A percentile compares a stretch with the other conserved stretches of the same genome.
phyloP scores from a whole-genome alignment of 30 jellyfish, hydroid and myxozoan species.

The Pseudorhiza aurosa region DNA sequence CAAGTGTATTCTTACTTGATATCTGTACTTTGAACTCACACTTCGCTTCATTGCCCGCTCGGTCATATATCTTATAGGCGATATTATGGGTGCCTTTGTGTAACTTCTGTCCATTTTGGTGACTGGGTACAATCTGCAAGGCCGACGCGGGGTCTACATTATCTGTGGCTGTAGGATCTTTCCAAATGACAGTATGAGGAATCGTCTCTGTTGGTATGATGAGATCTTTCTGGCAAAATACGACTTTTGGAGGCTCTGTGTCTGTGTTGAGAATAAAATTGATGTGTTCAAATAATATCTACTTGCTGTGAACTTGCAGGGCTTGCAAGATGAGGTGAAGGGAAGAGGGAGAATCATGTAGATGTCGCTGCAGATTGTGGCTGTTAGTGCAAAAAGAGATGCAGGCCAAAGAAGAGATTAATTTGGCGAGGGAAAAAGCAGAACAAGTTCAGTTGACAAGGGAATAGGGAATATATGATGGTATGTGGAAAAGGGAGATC shows the following conservation, averaged over 20 bases:
- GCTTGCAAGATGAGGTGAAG: too few relatives aligned
- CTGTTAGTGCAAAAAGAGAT: too few relatives aligned
- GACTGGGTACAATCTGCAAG: constrained; percentile 39
- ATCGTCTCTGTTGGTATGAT: constrained; percentile 47
- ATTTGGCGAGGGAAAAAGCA: too few relatives aligned
- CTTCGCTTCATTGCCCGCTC: constrained; percentile 65
- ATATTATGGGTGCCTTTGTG: constrained; percentile 66
- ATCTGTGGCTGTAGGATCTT: constrained; percentile 78
- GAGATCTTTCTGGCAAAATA: constrained; percentile 73
- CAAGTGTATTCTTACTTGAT: constrained; percentile 88
- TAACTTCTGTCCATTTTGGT: constrained; percentile 72
- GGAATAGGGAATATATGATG: too few relatives aligned
- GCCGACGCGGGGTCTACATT: constrained; percentile 74
- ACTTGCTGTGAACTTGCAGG: too few relatives aligned
- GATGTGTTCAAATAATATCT: too few relatives aligned
- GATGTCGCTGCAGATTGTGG: too few relatives aligned
- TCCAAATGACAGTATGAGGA: constrained; percentile 80
- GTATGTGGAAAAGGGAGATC: too few relatives aligned
- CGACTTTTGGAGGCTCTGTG: constrained; percentile 88
- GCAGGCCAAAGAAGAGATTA: too few relatives aligned
- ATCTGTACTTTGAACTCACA: constrained; percentile 86
- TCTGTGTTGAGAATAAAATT: too few relatives aligned
- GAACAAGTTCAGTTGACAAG: too few relatives aligned
- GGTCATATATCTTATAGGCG: constrained; percentile 57
- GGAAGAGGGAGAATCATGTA: too few relatives aligned